Evolutionary conservation across 2,113 vertebrate species (phyloP).

Genomic region (Syngnathoides biaculeatus): DNA sequence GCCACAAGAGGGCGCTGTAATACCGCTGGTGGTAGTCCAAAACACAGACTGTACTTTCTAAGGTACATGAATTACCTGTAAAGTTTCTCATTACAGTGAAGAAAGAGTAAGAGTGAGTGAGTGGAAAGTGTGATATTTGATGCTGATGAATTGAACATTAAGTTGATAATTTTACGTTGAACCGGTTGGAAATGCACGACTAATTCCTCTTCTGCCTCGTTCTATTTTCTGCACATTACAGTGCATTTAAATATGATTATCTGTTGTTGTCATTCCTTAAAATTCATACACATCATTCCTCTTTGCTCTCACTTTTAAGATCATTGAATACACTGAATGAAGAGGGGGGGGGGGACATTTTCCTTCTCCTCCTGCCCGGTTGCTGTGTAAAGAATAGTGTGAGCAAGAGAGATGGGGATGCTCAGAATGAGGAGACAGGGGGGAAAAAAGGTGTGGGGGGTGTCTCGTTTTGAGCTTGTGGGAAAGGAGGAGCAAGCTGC

Average conservation of each 20-base stretch:
- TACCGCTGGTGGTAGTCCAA: not conserved
- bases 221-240: no score
- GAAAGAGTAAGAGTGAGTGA: no score
- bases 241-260: no score
- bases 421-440: constrained; percentile 10
- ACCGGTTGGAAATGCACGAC: no score
- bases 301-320: not conserved
- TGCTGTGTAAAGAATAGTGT: constrained; percentile 51
- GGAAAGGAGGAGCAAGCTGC: constrained; percentile 60
- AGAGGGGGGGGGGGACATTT: constrained; percentile 16
- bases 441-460: constrained; percentile 32
- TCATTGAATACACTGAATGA: not conserved
- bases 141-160: no score
- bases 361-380: constrained; percentile 30
- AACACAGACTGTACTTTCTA: not conserved
- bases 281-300: not conserved
- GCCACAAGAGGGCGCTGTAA: not conserved
- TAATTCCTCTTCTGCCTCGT: no score
- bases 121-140: no score
- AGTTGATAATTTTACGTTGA: not conserved
- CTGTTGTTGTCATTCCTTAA: not conserved
- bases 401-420: constrained; percentile 13
- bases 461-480: constrained; percentile 28
- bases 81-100: no score
- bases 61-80: no score